Conservation (phyloP, 2,113 vertebrate species). For the Chlorodrepanis virens region DNA sequence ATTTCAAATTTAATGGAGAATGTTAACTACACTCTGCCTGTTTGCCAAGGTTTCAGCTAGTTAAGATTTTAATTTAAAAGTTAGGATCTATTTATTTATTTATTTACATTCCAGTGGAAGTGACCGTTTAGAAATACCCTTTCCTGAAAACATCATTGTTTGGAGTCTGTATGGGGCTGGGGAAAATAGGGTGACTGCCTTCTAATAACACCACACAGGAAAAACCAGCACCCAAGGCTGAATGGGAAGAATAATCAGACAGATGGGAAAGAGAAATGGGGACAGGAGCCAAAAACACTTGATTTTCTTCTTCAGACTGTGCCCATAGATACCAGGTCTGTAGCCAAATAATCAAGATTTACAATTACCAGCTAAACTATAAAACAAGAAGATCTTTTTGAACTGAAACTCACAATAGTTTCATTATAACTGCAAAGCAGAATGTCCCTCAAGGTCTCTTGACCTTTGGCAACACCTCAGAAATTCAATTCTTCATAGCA, state of each 20-base stretch:
- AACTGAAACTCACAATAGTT: background rate
- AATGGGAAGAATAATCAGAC: background rate
- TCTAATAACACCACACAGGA: background rate
- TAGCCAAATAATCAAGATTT: background rate
- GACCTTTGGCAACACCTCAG: background rate
- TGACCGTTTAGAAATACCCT: background rate
- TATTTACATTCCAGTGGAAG: background rate
- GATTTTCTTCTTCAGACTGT: background rate
- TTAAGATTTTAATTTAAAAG: background rate
- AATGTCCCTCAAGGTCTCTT: background rate
- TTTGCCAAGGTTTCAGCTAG: background rate
- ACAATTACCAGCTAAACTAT: background rate
- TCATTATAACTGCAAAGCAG: background rate
- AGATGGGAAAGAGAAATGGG: background rate
- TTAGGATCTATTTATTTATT: background rate
- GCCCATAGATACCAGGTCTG: background rate
- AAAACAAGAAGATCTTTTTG: background rate
- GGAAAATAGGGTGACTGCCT: background rate
- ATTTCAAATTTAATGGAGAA: background rate
- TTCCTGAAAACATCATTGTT: background rate
- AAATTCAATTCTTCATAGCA: background rate
- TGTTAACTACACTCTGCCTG: background rate
- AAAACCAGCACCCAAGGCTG: background rate
- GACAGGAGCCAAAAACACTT: background rate
- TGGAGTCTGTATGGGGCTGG: background rate